A percentile compares a stretch with the other conserved stretches of the same genome.
Conservation (phyloP, 2,888 invertebrate species). For the Pollenia griseotomentosa region DNA sequence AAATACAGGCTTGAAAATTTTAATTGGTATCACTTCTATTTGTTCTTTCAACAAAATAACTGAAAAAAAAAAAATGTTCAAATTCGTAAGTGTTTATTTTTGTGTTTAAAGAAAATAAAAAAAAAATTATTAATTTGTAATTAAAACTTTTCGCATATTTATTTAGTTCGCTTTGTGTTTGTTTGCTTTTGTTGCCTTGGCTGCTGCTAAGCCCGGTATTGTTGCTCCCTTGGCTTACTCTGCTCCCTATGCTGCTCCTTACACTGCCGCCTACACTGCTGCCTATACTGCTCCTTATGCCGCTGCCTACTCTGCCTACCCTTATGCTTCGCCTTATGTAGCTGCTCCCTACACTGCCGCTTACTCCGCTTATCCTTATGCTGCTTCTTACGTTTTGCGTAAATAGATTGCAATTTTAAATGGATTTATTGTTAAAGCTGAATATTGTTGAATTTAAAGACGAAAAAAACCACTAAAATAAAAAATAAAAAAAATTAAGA, state of each 20-base stretch:
- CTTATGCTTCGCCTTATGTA: constrained; percentile 74
- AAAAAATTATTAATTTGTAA: not conserved
- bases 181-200: constrained; percentile 74
- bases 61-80: constrained; percentile 78
- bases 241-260: constrained; percentile 74
- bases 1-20: too few species aligned
- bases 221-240: constrained; percentile 75
- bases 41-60: too few species aligned
- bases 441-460: constrained; percentile 39
- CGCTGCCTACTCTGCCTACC: constrained; percentile 74
- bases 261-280: constrained; percentile 75
- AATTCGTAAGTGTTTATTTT: constrained; percentile 79
- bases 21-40: too few species aligned
- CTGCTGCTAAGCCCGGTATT: constrained; percentile 76
- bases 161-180: constrained; percentile 74
- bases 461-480: constrained; percentile 22
- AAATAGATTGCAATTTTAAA: constrained; percentile 33
- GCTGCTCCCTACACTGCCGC: constrained; percentile 69
- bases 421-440: constrained; percentile 32
- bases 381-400: constrained; percentile 69
- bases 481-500: not conserved
- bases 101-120: not conserved
- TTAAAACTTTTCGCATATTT: too few species aligned
- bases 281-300: constrained; percentile 74
- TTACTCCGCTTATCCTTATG: constrained; percentile 70